phyloP scores from a whole-genome alignment of 2,113 vertebrate genomes.

The Tichodroma muraria region DNA sequence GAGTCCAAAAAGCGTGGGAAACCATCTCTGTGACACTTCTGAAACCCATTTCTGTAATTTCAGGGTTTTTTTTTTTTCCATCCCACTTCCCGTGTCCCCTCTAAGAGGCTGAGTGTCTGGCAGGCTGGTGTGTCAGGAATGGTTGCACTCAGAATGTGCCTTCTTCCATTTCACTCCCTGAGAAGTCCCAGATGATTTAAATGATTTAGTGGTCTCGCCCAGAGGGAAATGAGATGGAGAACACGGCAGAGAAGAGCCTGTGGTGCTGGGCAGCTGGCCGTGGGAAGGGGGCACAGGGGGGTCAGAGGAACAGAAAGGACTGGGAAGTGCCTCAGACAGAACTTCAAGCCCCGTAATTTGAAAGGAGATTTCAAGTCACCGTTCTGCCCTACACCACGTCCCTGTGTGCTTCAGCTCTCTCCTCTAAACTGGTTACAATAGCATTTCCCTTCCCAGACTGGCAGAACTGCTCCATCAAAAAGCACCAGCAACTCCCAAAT shows the following conservation, averaged over 20 bases:
- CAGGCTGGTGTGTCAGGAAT: not conserved
- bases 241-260: not conserved
- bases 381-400: not conserved
- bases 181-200: not conserved
- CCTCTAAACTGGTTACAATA: not conserved
- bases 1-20: not conserved
- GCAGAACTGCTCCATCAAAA: not conserved
- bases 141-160: not conserved
- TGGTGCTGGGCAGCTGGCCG: not conserved
- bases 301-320: not conserved
- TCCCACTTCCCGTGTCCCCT: not conserved
- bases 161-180: not conserved
- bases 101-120: not conserved
- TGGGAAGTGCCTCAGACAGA: not conserved
- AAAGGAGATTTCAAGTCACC: not conserved
- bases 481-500: not conserved
- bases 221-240: not conserved
- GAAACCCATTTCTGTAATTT: not conserved
- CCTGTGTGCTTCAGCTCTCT: not conserved
- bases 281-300: not conserved
- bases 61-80: not conserved
- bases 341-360: not conserved
- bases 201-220: not conserved
- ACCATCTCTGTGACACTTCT: not conserved
- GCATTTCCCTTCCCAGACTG: not conserved